Conservation (phyloP, 2,888 invertebrate genomes). For the Tetranychus piercei region DNA sequence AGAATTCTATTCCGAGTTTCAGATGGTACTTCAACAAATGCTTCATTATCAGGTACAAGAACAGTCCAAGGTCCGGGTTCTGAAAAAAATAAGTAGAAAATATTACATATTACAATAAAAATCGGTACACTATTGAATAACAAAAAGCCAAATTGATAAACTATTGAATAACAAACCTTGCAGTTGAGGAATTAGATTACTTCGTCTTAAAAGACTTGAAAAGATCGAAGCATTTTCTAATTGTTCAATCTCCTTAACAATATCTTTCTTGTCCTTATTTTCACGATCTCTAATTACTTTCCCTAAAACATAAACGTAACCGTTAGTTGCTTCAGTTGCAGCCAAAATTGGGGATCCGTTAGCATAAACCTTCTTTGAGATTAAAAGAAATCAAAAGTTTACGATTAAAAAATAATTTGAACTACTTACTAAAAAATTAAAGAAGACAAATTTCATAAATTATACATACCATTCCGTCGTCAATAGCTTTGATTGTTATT, state of each 20-base stretch:
- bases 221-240: background rate
- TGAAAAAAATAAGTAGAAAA: background rate
- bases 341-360: constrained; percentile 19
- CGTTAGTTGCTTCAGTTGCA: constrained; percentile 26
- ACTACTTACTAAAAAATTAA: background rate
- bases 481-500: constrained; percentile 22
- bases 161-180: background rate
- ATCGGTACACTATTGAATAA: background rate
- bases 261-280: background rate
- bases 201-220: background rate
- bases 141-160: background rate
- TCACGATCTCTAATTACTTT: constrained; percentile 24
- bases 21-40: background rate
- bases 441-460: background rate
- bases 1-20: constrained; percentile 4
- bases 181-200: background rate
- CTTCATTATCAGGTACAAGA: constrained; percentile 17
- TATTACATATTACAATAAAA: background rate
- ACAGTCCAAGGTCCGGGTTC: constrained; percentile 19
- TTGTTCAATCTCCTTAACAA: background rate
- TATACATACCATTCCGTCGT: constrained; percentile 22
- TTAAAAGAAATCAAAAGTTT: background rate
- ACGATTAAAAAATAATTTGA: background rate
- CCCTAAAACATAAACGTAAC: constrained; percentile 30
- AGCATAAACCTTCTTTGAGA: constrained; percentile 14